Percentiles rank a stretch among this genome's conserved stretches.
phyloP scores from a whole-genome alignment of 2,113 vertebrate species.

The Prunella himalayana region DNA sequence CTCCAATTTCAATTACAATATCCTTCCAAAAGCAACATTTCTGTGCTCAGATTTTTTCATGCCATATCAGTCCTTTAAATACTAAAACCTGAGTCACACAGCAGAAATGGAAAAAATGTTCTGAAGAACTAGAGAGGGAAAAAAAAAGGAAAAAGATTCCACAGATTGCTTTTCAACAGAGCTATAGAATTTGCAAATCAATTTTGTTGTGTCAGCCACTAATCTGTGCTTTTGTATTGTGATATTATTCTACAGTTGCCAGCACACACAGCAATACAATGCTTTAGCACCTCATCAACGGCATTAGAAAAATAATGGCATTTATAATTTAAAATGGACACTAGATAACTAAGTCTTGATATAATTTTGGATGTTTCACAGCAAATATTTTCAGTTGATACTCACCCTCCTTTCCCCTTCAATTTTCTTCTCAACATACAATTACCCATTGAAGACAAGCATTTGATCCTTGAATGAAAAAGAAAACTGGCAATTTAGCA shows the following conservation, averaged over 20 bases:
- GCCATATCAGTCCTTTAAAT: not conserved
- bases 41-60: not conserved
- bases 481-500: not conserved
- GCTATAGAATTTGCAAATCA: not conserved
- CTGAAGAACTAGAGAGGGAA: not conserved
- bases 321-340: not conserved
- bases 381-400: not conserved
- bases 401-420: not conserved
- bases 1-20: not conserved
- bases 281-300: not conserved
- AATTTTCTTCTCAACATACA: not conserved
- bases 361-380: not conserved
- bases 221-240: not conserved
- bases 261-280: not conserved
- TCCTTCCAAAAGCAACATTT: constrained; percentile 27
- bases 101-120: not conserved
- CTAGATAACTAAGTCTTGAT: not conserved
- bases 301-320: not conserved
- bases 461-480: not conserved
- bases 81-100: not conserved
- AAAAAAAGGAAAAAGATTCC: not conserved
- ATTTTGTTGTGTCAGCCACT: not conserved
- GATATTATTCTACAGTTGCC: not conserved
- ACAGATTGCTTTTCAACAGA: not conserved
- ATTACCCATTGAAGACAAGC: not conserved